Base-by-base conservation (phyloP, 2,888 invertebrate genomes). In the Encarsia formosa region DNA sequence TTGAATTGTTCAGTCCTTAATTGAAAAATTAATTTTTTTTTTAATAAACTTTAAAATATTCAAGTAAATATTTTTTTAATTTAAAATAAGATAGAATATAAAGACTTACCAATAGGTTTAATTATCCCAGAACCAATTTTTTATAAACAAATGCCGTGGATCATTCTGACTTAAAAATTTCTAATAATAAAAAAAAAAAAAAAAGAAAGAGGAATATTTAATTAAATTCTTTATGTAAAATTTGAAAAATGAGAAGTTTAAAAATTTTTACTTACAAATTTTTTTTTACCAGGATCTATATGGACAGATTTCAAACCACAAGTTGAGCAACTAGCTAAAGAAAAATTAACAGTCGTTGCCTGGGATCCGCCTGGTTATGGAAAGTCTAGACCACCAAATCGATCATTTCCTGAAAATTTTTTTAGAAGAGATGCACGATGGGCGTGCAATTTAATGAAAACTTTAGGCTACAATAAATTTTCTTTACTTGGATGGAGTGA, bases 321-420 rank as follows among this genome's bases (percentile, higher is more conserved):
- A 74, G 77, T 89, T 8, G 82, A 86, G 61, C 78, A 83, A 50
- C 74, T 90, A 26, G 76, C 85, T 66, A 74, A 71, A 56, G 73
- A 78, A 2, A 80, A 82, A 64, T 82, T 86, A 59, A 85, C 84
- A 1, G 59, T 86, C 22, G 71, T 86, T 8, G 87, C 81, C 0
- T 89, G 87, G 88, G 93, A 94, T 73, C 91, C 92, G 0, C 88
- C 89, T 1, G 93, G 93, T 0, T 92, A 90, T 75, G 93, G 93
- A 1, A 82, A 83, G 55, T 91, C 91, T 54, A 79, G 86, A 57
- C 92, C 91, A 0, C 91, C 91, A 0, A 76, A 82, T 20, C 79
- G 87, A 58, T 76, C 81, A n/a, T 92, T 89, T 67, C 76, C 81
- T 0, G 63, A 77, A 1, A 79, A 88, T 62, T 91, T 89, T 69